Percentiles rank a stretch among this genome's conserved stretches.
Conservation (phyloP, 2,113 vertebrate genomes). For the Siniperca chuatsi region DNA sequence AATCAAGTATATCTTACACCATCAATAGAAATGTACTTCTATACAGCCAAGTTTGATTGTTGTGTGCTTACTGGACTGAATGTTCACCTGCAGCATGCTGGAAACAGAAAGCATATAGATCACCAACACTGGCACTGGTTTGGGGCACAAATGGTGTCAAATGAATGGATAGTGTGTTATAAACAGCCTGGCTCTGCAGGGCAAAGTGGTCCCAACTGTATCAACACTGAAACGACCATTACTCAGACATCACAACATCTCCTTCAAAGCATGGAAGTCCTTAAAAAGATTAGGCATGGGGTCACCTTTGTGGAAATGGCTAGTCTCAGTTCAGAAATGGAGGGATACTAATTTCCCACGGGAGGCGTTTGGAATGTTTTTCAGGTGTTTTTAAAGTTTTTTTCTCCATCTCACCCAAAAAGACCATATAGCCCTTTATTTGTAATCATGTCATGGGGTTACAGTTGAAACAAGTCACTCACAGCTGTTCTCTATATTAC, state of each 20-base stretch:
- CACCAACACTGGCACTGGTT: constrained; percentile 15
- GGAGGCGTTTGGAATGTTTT: background rate
- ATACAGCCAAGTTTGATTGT: background rate
- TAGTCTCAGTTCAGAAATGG: constrained; percentile 25
- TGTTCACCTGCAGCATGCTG: constrained; percentile 21
- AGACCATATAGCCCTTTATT: background rate
- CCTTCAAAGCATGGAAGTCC: constrained; percentile 24
- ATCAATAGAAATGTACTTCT: background rate
- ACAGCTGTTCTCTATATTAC: constrained; percentile 1
- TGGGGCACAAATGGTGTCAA: constrained; percentile 39
- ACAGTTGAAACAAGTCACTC: background rate
- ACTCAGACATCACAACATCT: constrained; percentile 45
- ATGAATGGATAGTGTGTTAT: constrained; percentile 28
- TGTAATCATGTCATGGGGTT: background rate
- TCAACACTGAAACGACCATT: constrained; percentile 51
- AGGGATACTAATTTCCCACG: constrained; percentile 6
- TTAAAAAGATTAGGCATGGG: background rate
- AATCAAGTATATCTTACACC: background rate
- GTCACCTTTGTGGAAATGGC: constrained; percentile 15
- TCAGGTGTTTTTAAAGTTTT: background rate
- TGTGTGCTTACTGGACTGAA: constrained; percentile 12
- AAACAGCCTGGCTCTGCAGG: constrained; percentile 35
- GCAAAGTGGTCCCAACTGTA: constrained; percentile 49
- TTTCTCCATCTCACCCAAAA: background rate
- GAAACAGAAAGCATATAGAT: constrained; percentile 31